Conservation (phyloP, 92 coral and sea anemone species). For the Diadumene lineata region DNA sequence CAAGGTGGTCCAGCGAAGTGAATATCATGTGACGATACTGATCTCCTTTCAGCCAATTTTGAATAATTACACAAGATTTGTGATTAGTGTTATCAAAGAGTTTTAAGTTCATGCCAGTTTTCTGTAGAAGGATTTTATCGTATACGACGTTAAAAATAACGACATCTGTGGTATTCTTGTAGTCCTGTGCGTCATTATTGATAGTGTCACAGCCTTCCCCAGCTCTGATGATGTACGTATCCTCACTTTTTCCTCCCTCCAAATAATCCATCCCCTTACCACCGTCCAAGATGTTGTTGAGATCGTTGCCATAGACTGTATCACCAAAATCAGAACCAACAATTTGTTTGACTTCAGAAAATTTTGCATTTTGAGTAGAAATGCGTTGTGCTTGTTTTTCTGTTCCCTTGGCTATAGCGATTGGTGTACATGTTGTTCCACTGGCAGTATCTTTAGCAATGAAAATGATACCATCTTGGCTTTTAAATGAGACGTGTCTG, state of each 20-base stretch:
- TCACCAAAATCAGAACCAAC: slow-evolving; percentile 34
- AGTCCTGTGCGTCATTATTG: slow-evolving; percentile 41
- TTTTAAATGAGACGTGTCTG: slow-evolving; percentile 57
- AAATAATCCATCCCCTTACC: slow-evolving; percentile 43
- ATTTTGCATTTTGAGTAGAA: background rate
- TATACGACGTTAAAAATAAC: slow-evolving; percentile 42
- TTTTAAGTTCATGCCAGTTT: background rate
- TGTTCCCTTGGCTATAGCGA: slow-evolving; percentile 32
- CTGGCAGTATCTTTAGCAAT: slow-evolving; percentile 16
- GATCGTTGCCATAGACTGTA: slow-evolving; percentile 38
- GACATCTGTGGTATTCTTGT: slow-evolving; percentile 36
- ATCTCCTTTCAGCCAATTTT: slow-evolving; percentile 25
- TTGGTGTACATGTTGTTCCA: slow-evolving; percentile 36
- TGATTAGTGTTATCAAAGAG: slow-evolving; percentile 26
- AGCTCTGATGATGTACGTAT: slow-evolving; percentile 54
- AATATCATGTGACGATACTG: slow-evolving; percentile 36
- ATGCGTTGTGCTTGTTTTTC: slow-evolving; percentile 11
- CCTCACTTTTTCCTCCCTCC: slow-evolving; percentile 38
- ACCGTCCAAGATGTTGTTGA: slow-evolving; percentile 48
- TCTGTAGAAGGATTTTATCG: background rate
- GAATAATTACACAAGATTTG: slow-evolving; percentile 28
- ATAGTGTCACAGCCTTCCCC: slow-evolving; percentile 52
- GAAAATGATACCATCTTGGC: slow-evolving; percentile 50
- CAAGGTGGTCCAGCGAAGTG: slow-evolving; percentile 44
- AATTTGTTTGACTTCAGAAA: slow-evolving; percentile 34